Evolutionary conservation across 2,888 invertebrate species (phyloP), one percentile per base, ranked within the genome.

Genomic region (Dermolepida albohirtum): DNA sequence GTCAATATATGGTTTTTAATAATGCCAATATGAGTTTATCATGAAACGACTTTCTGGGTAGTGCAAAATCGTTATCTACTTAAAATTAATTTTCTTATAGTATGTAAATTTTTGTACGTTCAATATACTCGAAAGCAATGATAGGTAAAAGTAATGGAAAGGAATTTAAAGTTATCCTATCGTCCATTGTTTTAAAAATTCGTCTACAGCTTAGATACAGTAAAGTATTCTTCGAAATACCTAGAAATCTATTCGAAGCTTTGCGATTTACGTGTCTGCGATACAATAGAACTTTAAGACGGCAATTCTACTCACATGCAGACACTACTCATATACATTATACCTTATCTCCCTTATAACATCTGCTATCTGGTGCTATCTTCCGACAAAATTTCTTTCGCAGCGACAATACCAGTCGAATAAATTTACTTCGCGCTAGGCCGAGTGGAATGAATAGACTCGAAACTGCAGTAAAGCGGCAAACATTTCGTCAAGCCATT

Each of bases 381-480:
- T 22, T 16, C 49, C 22, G 22, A n/a, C 49, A 22, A 49, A 49
- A 49, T 22, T 49, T 49, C 49, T 49, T 49, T 22, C 11, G 22
- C 16, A 22, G 22, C 49, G 49, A 49, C 49, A 49, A 17, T 49
- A 49, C 22, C 22, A 22, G 49, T 22, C 22, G 22, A 49, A 49
- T 22, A 22, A 49, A 49, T 22, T 49, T 22, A 17, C 49, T 17
- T 22, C 17, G 49, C 17, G 49, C 49, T 49, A 49, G 22, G 49
- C 17, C 49, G 49, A 49, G 49, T 22, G 16, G 49, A 49, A 49
- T 49, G 49, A 49, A 49, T 49, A 49, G 49, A 49, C 49, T 49
- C 49, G 49, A 49, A 49, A 49, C 49, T 49, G 22, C 49, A 49
- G 49, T 49, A 49, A 49, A 49, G 49, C 49, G 22, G 49, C 34